phyloP scores from a whole-genome alignment of 2,797 vertebrate species.

The Liparis tanakae region DNA sequence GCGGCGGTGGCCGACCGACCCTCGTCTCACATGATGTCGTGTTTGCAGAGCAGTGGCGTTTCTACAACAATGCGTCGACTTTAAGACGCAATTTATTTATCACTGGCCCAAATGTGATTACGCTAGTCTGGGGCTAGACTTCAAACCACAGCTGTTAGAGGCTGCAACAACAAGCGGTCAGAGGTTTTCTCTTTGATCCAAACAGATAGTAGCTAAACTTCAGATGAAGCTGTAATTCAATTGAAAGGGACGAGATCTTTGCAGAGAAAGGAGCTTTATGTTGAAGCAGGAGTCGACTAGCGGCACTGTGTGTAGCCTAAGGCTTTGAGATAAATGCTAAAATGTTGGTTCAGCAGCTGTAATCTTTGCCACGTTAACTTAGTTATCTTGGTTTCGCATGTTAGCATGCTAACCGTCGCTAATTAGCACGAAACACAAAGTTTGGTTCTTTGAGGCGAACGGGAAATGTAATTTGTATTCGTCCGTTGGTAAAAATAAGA shows the following conservation, averaged over 20 bases:
- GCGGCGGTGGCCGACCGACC: constrained; percentile 25
- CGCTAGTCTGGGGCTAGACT: constrained; percentile 31
- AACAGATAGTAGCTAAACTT: neutral
- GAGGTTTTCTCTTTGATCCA: constrained; percentile 25
- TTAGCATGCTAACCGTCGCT: neutral
- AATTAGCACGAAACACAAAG: neutral
- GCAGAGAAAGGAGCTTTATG: neutral
- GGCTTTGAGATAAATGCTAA: neutral
- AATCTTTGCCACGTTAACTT: neutral
- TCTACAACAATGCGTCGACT: constrained; percentile 48
- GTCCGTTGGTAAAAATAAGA: neutral
- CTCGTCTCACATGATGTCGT: constrained; percentile 61
- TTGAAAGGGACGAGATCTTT: neutral
- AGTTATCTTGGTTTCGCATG: neutral
- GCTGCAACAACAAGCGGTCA: constrained; percentile 29
- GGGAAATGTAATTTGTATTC: neutral
- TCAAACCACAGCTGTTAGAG: constrained; percentile 42
- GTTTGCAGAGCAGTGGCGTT: constrained; percentile 61
- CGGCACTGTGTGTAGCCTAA: neutral
- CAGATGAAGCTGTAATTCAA: constrained; percentile 3
- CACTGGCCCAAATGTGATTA: constrained; percentile 63
- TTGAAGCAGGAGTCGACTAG: neutral
- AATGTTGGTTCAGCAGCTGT: neutral
- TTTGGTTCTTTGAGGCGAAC: neutral
- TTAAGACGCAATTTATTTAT: constrained; percentile 53